phyloP scores from a whole-genome alignment of 2,113 vertebrate genomes.

The Protomyctophum bolini region DNA sequence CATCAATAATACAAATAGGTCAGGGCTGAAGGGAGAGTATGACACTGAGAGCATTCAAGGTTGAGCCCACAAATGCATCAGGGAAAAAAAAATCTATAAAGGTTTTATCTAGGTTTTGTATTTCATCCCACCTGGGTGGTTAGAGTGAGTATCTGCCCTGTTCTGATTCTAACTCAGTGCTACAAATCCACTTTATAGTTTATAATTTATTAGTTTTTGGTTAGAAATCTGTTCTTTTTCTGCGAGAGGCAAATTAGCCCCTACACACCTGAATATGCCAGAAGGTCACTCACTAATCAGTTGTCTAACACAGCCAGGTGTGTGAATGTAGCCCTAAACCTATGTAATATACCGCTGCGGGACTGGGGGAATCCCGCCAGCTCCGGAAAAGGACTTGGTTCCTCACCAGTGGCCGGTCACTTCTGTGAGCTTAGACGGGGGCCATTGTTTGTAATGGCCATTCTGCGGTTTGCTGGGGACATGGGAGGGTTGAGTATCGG shows the following conservation, averaged over 20 bases:
- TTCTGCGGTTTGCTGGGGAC: slow-evolving; percentile 60
- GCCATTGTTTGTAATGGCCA: slow-evolving; percentile 68
- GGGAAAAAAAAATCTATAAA: not conserved
- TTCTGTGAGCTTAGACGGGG: slow-evolving; percentile 55
- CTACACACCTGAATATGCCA: slow-evolving; percentile 6
- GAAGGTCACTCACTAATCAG: slow-evolving; percentile 5
- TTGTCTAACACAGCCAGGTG: slow-evolving; percentile 53
- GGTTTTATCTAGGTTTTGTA: slow-evolving; percentile 16
- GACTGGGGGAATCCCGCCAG: slow-evolving; percentile 41
- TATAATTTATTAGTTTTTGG: no score
- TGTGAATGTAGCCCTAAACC: slow-evolving; percentile 29
- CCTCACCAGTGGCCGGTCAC: slow-evolving; percentile 37
- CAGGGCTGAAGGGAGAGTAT: slow-evolving; percentile 19
- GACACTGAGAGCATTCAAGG: not conserved
- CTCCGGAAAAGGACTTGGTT: slow-evolving; percentile 50
- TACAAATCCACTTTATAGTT: not conserved
- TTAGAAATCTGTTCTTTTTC: no score
- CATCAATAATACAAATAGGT: slow-evolving; percentile 63
- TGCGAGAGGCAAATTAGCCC: no score
- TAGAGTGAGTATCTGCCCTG: not conserved
- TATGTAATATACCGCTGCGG: slow-evolving; percentile 11
- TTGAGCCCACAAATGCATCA: no score
- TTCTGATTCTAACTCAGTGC: not conserved
- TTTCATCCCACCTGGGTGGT: slow-evolving; percentile 3
- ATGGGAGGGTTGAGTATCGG: slow-evolving; percentile 63